Base-by-base conservation (phyloP, 2,888 invertebrate genomes). In the Napeogenes inachia region DNA sequence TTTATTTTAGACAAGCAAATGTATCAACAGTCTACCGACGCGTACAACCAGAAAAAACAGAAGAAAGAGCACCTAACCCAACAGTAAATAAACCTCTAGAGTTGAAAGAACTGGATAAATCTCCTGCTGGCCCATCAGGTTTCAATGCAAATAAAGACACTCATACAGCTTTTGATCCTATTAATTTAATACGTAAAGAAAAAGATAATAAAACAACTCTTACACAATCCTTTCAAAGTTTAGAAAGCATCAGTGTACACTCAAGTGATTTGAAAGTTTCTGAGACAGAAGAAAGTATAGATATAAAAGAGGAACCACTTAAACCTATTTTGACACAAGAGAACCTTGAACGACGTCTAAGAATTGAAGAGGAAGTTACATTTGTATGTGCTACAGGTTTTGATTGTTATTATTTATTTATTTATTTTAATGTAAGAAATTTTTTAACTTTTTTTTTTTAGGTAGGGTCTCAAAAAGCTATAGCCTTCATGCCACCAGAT, bases 381-480 rank as follows among this genome's bases (percentile, higher is more conserved):
- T 89, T 89, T 83, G 90, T 90, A 75, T 81, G 89, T 81, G n/a
- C 6, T 30, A 30, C 30, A 47, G 21, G 30, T 50, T 30, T 50
- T 3, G 30, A 10, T 2, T 6, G 1, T 13, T 50, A 12, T 50
- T 50, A 50, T 50, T 30, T n/a, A 3, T n/a, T 56, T 6, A 4
- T 45, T 10, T 13, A 21, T 32, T 35, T 38, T 10, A 4, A 45
- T 13, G 42, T 21, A 35, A 59, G 33, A 13, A 13, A 54, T 5
- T 33, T 45, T 4, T 6, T 13, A 54, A 21, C 45, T 53, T 10
- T 55, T 42, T 42, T 33, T 46, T 50, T 92, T 70, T 75, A 96
- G 95, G 79, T 95, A 74, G 95, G 95, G 55, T 92, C 92, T 62
- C 92, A 95, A 68, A 94, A 94, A 80, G 96, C 96, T 2, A 88